A percentile compares a stretch with the other conserved stretches of the same genome.
These are phyloP conservation scores for Peromyscus maniculatus DNA, from an alignment of 2,113 vertebrate genomes.

Conservation along the genomic window DNA sequence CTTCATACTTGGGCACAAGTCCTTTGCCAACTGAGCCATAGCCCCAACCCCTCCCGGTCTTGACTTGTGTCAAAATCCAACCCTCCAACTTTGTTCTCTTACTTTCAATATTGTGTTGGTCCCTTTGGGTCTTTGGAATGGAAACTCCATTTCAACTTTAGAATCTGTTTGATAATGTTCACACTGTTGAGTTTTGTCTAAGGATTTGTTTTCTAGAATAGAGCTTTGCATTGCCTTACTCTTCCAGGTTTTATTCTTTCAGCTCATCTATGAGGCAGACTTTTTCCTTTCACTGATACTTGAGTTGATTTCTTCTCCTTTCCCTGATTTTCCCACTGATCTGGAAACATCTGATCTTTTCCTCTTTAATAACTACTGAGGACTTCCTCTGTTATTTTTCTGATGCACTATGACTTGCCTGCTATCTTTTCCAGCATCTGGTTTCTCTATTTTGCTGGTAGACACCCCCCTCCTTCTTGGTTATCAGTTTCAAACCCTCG, in stretches of 20 bases:
- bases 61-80: neutral
- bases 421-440: neutral
- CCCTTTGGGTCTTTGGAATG: neutral
- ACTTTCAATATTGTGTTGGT: neutral
- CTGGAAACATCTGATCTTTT: neutral
- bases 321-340: neutral
- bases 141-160: neutral
- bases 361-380: neutral
- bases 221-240: neutral
- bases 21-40: neutral
- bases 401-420: neutral
- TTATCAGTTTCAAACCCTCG: constrained; percentile 48
- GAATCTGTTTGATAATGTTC: neutral
- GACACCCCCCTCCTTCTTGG: neutral
- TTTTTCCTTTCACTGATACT: neutral
- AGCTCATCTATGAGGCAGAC: neutral
- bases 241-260: neutral
- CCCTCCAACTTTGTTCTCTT: neutral
- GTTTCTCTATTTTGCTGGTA: neutral
- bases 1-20: neutral
- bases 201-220: neutral
- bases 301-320: neutral
- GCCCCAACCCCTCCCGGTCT: neutral
- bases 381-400: constrained; percentile 9
- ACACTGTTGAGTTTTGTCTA: neutral